phyloP scores from a whole-genome alignment of 2,888 invertebrate species.

The Beris morrisii region DNA sequence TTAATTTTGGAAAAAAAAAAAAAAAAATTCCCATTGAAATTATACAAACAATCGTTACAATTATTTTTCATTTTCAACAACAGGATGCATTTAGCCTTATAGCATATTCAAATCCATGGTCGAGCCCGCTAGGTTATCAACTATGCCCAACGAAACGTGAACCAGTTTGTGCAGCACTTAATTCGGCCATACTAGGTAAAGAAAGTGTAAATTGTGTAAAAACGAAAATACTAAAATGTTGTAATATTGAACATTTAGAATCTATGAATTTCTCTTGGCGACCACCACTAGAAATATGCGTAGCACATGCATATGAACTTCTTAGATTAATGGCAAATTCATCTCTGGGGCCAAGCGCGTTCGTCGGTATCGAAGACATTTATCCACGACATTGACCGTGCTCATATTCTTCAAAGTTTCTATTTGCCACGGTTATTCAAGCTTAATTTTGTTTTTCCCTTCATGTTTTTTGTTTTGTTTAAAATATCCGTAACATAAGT shows the following conservation, averaged over 20 bases:
- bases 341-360: constrained; percentile 92
- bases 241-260: constrained; percentile 62
- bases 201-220: too few species aligned
- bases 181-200: constrained; percentile 94
- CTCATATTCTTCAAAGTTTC: constrained; percentile 41
- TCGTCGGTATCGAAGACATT: constrained; percentile 86
- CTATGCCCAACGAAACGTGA: constrained; percentile 93
- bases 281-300: constrained; percentile 90
- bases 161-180: constrained; percentile 91
- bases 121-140: constrained; percentile 95
- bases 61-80: constrained; percentile 31
- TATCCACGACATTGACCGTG: constrained; percentile 59
- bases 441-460: constrained; percentile 22
- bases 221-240: too few species aligned
- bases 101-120: constrained; percentile 97
- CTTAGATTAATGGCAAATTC: constrained; percentile 87
- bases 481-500: neutral
- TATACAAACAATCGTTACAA: neutral
- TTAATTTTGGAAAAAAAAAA: neutral
- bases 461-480: neutral
- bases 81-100: constrained; percentile 97
- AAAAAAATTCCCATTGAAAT: neutral
- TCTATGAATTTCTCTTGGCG: constrained; percentile 86
- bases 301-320: constrained; percentile 86
- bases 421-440: constrained; percentile 45